A percentile compares a stretch with the other conserved stretches of the same genome.
Conservation (phyloP, 35 echinoderm and acorn worm species). For the Diadema setosum region DNA sequence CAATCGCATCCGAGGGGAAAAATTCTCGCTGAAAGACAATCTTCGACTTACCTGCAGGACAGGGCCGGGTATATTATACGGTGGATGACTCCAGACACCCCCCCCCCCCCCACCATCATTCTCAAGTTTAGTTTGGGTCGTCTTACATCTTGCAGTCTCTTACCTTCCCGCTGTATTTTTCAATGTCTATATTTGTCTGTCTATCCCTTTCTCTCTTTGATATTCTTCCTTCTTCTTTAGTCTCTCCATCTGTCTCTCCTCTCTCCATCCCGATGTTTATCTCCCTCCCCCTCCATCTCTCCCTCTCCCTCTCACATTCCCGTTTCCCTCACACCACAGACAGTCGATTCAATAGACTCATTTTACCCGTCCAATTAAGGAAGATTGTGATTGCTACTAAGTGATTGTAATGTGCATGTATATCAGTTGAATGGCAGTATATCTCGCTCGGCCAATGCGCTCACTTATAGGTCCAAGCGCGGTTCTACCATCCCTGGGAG, state of each 20-base stretch:
- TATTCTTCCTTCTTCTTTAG: background rate
- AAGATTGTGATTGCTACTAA: too few relatives aligned
- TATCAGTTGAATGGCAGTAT: too few relatives aligned
- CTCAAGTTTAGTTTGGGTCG: too few relatives aligned
- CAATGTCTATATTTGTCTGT: background rate
- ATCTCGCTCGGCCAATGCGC: too few relatives aligned
- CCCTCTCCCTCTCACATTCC: too few relatives aligned
- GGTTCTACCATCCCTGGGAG: too few relatives aligned
- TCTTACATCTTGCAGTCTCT: too few relatives aligned
- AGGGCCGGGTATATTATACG: background rate
- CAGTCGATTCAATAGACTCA: too few relatives aligned
- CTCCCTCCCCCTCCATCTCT: background rate
- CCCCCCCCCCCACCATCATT: background rate
- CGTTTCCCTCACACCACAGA: too few relatives aligned
- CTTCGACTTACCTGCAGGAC: background rate
- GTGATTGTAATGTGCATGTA: too few relatives aligned
- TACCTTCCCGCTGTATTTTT: background rate
- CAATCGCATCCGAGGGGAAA: slow-evolving; percentile 6
- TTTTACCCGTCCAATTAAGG: too few relatives aligned
- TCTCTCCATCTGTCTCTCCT: background rate
- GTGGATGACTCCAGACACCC: background rate
- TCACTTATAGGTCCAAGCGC: too few relatives aligned
- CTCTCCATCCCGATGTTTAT: background rate
- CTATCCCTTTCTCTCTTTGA: background rate
- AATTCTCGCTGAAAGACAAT: background rate